Base-by-base conservation (phyloP, 2,797 vertebrate species). In the Micromesistius poutassou region DNA sequence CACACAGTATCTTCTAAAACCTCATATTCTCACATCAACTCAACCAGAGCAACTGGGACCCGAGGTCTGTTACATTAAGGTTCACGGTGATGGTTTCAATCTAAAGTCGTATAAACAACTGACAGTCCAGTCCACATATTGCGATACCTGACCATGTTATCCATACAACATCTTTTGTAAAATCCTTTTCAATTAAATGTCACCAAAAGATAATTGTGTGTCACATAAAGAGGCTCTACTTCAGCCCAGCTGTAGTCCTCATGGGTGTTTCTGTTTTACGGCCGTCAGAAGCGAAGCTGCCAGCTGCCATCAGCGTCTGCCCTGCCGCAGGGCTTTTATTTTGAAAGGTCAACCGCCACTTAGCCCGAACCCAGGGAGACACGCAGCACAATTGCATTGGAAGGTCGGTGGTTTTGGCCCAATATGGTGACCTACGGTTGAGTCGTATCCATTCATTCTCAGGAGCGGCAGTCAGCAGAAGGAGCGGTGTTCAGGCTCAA, bases 271-370 rank as follows among this genome's bases (percentile, higher is more conserved):
- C 35, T 76, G 79, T 71, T 75, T 50, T 71, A 71, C 77, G 28
- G n/a, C 28, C 1, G 14, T 85, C 62, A 82, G 30, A 38, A 73
- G 80, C 70, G 75, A 73, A 83, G 83, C 79, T 30, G 78, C 86
- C 82, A 81, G 81, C 73, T 7, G 70, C 78, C 78, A 73, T 74
- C 78, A 79, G 77, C 79, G 1, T 16, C 46, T 78, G 78, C 72
- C 72, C 73, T 80, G 82, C 82, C 76, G 81, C 68, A 72, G 86
- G 77, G 76, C 81, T 85, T 86, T 28, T 28, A 66, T 66, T 77
- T 82, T 85, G 62, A 83, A 90, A 93, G 87, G 88, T 90, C 90
- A 89, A n/a, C 76, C 74, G 80, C 84, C 88, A 89, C 84, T 91
- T 85, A 81, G 76, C 76, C 75, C 40, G 77, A 4, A 4, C 73